Evolutionary conservation across 2,113 vertebrate species (phyloP), one percentile per base, ranked within the genome.

Genomic region (Lepus europaeus): DNA sequence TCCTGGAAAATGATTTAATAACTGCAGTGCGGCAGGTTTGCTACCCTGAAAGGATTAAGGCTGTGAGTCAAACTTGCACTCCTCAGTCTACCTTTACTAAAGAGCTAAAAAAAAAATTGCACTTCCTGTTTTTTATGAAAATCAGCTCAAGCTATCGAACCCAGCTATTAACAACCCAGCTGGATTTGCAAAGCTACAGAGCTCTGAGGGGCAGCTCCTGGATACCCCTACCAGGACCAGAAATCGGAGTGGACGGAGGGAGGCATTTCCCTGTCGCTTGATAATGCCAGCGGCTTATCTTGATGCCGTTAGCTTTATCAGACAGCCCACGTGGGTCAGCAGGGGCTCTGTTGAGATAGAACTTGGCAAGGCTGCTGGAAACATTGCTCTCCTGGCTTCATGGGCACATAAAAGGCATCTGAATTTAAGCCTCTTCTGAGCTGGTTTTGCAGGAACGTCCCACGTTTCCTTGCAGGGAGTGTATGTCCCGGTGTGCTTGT

Each of bases 101-200:
- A 68, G 51, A 90, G 80, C 9, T 20, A 8, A 77, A 91, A 87
- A 27, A 68, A 2, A 14, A n/a, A 8, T 27, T 29, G 66, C 31
- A 83, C 89, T 96, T 97, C 94, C 87, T 94, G 51, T 91, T 96
- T 96, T 89, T 91, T 89, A 25, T 77, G 87, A 93, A 96, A 94
- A 89, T 61, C 17, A 73, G 81, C 59, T 76, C 69, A 19, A 27
- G 22, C 72, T 77, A 23, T 25, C 49, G n/a, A 10, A 84, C 5
- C 59, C 49, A 59, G 56, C 14, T 59, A 19, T 59, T n/a, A 56
- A 3, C 51, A 61, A 53, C 29, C 29, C 72, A 22, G 63, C 22
- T 69, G 22, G 45, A 69, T 83, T 56, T 83, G 66, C 45, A 91
- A 90, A 83, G 0, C 0, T 6, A 63, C 56, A 49, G 31, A 11